A percentile compares a stretch with the other conserved stretches of the same genome.
phyloP scores from a whole-genome alignment of 2,888 invertebrate genomes.

The Habroteleia sp. region DNA sequence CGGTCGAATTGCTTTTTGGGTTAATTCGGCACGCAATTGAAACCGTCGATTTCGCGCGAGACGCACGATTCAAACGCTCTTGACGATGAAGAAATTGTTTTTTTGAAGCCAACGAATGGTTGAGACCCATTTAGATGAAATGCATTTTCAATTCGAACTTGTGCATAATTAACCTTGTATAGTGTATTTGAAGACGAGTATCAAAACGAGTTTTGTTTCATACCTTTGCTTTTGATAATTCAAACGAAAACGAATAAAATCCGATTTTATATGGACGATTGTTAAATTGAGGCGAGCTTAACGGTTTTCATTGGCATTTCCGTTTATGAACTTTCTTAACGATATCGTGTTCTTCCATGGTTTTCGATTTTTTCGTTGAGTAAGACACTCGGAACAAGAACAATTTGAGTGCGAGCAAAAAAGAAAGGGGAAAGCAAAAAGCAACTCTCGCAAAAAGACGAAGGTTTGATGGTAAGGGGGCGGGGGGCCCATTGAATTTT shows the following conservation, averaged over 20 bases:
- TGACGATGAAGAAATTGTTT: too few relatives aligned
- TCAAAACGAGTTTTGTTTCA: neutral
- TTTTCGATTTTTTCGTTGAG: slow-evolving; percentile 2
- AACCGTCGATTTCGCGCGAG: too few relatives aligned
- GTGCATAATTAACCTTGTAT: neutral
- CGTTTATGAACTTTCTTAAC: neutral
- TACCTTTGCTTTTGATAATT: neutral
- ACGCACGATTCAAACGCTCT: too few relatives aligned
- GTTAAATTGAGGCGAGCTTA: slow-evolving; percentile 1
- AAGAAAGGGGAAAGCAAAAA: slow-evolving; percentile 2
- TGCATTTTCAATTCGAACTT: neutral
- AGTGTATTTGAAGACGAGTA: neutral
- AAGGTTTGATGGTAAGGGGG: too few relatives aligned
- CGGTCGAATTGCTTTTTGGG: too few relatives aligned
- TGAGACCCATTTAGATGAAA: neutral
- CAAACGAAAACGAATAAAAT: too few relatives aligned
- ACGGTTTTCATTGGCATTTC: slow-evolving; percentile 3
- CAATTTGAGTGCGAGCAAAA: too few relatives aligned
- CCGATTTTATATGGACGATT: slow-evolving; percentile 6
- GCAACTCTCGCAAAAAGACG: too few relatives aligned
- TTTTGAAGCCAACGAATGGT: slow-evolving; percentile 6
- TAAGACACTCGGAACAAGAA: too few relatives aligned
- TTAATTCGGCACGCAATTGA: neutral
- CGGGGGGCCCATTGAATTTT: too few relatives aligned
- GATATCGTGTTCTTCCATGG: slow-evolving; percentile 11